A percentile compares a stretch with the other conserved stretches of the same genome.
Evolutionary conservation across 2,113 vertebrate genomes (phyloP).

Genomic region (Pleuronectes platessa): DNA sequence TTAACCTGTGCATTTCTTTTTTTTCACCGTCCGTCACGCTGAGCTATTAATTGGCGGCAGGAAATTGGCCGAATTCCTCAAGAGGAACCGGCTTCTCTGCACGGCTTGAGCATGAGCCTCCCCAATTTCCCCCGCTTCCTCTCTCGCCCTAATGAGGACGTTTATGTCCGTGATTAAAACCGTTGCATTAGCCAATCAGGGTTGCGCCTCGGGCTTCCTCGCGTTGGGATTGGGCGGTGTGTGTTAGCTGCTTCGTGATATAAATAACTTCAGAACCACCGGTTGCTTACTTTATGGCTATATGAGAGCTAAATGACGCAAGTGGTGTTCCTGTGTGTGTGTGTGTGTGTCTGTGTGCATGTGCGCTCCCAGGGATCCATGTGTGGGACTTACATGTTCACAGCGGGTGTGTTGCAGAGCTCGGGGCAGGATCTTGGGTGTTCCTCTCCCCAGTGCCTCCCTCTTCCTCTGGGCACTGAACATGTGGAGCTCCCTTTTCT

Average conservation of each 20-base stretch:
- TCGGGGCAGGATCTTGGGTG: conserved; percentile 90
- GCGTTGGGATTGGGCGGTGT: conserved; percentile 23
- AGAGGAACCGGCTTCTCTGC: conserved; percentile 55
- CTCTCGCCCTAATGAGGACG: conserved; percentile 60
- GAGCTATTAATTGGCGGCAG: conserved; percentile 56
- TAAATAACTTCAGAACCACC: conserved; percentile 56
- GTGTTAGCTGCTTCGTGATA: conserved; percentile 38
- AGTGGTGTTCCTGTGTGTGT: conserved; percentile 16
- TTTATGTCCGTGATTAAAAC: conserved; percentile 71
- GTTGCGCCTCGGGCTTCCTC: conserved; percentile 30
- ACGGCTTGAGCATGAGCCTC: conserved; percentile 57
- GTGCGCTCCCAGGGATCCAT: not conserved
- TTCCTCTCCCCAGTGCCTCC: conserved; percentile 93
- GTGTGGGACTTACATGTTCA: conserved; percentile 85
- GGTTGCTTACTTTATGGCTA: conserved; percentile 22
- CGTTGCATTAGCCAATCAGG: conserved; percentile 51
- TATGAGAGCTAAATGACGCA: conserved; percentile 19
- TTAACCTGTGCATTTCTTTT: conserved; percentile 30
- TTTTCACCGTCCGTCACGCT: conserved; percentile 27
- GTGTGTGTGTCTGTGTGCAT: conserved; percentile 15
- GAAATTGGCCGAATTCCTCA: conserved; percentile 64
- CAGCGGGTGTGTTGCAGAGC: conserved; percentile 88
- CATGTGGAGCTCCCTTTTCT: conserved; percentile 93
- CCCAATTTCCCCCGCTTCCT: conserved; percentile 66
- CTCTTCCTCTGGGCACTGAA: conserved; percentile 96